phyloP scores from a whole-genome alignment of 2,888 invertebrate genomes.

The Phorcus lineatus region DNA sequence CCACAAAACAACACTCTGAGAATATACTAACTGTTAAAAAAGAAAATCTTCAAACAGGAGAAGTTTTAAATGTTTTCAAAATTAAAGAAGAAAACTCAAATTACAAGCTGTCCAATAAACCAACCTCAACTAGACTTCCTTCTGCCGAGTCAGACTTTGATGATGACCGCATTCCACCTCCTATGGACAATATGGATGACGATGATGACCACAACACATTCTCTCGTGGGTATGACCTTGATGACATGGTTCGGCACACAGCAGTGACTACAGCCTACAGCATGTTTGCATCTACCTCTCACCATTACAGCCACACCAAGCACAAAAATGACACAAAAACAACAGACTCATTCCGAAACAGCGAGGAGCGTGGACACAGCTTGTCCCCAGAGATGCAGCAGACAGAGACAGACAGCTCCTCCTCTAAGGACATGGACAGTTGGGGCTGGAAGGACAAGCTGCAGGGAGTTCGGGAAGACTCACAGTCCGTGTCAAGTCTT shows the following conservation, averaged over 20 bases:
- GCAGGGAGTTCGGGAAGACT: slow-evolving; percentile 55
- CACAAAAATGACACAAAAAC: neutral
- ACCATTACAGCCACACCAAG: neutral
- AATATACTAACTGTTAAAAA: slow-evolving; percentile 58
- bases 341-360: neutral
- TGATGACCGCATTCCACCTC: slow-evolving; percentile 60
- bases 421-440: slow-evolving; percentile 45
- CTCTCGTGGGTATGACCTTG: slow-evolving; percentile 63
- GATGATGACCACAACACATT: slow-evolving; percentile 59
- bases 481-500: slow-evolving; percentile 71
- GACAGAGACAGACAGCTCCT: slow-evolving; percentile 45
- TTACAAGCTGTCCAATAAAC: neutral
- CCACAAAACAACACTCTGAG: neutral
- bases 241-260: slow-evolving; percentile 50
- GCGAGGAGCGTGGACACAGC: neutral
- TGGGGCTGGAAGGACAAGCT: slow-evolving; percentile 31
- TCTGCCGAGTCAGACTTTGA: slow-evolving; percentile 42
- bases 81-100: slow-evolving; percentile 51
- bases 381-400: neutral
- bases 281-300: slow-evolving; percentile 29
- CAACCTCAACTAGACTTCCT: neutral
- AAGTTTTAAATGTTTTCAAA: slow-evolving; percentile 64
- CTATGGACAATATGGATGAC: slow-evolving; percentile 56
- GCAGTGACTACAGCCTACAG: slow-evolving; percentile 37
- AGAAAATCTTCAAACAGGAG: slow-evolving; percentile 51